phyloP scores from a whole-genome alignment of 2,797 vertebrate genomes.

The Oreochromis mossambicus region DNA sequence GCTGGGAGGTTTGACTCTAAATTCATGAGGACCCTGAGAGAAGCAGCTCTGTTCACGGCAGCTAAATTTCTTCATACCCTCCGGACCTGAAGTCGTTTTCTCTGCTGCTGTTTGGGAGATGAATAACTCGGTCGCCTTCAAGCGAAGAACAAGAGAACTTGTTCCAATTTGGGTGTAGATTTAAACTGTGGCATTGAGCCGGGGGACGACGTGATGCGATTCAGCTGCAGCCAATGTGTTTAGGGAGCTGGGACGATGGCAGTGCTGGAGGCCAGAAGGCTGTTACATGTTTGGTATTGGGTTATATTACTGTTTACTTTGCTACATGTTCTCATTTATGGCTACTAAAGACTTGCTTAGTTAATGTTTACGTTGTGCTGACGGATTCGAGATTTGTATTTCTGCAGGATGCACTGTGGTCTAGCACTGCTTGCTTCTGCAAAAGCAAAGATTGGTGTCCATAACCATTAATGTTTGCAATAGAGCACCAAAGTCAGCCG shows the following conservation, averaged over 20 bases:
- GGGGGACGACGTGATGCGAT: background rate
- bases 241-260: background rate
- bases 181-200: background rate
- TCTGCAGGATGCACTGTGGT: background rate
- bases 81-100: background rate
- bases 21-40: background rate
- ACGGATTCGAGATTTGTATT: background rate
- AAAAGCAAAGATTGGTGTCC: background rate
- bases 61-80: background rate
- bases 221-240: background rate
- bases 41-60: background rate
- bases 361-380: background rate
- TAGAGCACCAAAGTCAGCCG: background rate
- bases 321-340: background rate
- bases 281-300: background rate
- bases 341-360: background rate
- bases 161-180: background rate
- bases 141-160: background rate
- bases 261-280: background rate
- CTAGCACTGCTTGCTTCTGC: background rate
- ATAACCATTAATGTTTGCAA: background rate
- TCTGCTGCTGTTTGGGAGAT: background rate
- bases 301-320: background rate
- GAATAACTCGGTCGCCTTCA: background rate
- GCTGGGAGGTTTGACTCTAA: background rate